These are phyloP conservation scores for Physella acuta DNA, from an alignment of 1,140 invertebrate genomes.

Conservation along the genomic window DNA sequence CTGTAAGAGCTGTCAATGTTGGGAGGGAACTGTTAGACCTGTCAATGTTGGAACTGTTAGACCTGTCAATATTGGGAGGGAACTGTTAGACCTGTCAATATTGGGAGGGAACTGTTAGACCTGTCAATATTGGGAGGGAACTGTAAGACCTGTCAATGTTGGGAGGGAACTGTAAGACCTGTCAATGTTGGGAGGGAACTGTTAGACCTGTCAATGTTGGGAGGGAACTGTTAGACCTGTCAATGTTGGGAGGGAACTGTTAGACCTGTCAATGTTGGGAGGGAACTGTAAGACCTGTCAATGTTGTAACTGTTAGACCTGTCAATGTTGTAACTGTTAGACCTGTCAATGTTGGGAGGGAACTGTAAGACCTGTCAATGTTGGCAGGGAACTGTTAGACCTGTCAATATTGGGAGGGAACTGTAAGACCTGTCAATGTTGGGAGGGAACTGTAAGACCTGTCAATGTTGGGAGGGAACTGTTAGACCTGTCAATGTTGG, in stretches of 20 bases:
- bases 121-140: too few relatives aligned
- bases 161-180: conserved; percentile 27
- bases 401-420: too few relatives aligned
- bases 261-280: conserved; percentile 37
- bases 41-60: conserved; percentile 22
- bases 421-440: conserved; percentile 42
- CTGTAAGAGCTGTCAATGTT: conserved; percentile 42
- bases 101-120: conserved; percentile 20
- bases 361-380: conserved; percentile 45
- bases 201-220: conserved; percentile 39
- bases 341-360: too few relatives aligned
- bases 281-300: conserved; percentile 28
- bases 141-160: conserved; percentile 42
- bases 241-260: too few relatives aligned
- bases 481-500: conserved; percentile 39
- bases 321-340: too few relatives aligned
- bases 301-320: too few relatives aligned
- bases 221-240: conserved; percentile 28
- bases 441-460: conserved; percentile 27
- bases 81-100: conserved; percentile 45
- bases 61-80: too few relatives aligned
- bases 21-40: conserved; percentile 27
- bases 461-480: too few relatives aligned
- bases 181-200: too few relatives aligned
- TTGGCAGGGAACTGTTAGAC: conserved; percentile 20